These are phyloP conservation scores for Grantiella picta DNA, from an alignment of 2,113 vertebrate genomes.

Conservation along the genomic window DNA sequence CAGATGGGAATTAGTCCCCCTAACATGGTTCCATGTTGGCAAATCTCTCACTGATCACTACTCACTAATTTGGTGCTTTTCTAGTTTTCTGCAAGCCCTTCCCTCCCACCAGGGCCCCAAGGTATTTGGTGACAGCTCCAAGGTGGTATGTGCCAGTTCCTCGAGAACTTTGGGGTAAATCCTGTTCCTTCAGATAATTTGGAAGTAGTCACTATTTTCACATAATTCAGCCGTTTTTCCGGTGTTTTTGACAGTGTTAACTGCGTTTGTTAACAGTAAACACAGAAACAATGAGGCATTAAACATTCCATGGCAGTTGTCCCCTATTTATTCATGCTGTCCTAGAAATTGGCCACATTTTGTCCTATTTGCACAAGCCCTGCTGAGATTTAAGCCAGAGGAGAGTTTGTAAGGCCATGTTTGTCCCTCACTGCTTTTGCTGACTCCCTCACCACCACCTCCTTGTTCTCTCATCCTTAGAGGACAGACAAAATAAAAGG, in stretches of 20 bases:
- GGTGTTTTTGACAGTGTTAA: neutral
- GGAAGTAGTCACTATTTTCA: neutral
- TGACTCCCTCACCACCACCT: neutral
- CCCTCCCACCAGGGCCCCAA: neutral
- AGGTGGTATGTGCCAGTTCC: neutral
- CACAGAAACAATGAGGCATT: neutral
- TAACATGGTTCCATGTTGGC: rapidly evolving
- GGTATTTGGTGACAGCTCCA: neutral
- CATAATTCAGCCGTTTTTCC: neutral
- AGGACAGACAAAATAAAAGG: neutral
- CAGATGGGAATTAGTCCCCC: neutral
- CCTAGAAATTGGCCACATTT: neutral
- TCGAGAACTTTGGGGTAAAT: neutral
- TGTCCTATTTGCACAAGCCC: neutral
- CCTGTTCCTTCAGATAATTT: neutral
- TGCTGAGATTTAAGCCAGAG: neutral
- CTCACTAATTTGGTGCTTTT: neutral
- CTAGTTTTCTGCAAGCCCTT: neutral
- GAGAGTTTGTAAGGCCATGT: neutral
- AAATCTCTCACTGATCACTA: neutral
- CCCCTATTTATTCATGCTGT: neutral
- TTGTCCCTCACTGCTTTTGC: neutral
- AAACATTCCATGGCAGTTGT: neutral
- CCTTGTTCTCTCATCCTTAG: neutral
- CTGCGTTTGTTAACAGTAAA: neutral